Base-by-base conservation (phyloP, 2,113 vertebrate genomes). In the Speoplatyrhinus poulsoni region DNA sequence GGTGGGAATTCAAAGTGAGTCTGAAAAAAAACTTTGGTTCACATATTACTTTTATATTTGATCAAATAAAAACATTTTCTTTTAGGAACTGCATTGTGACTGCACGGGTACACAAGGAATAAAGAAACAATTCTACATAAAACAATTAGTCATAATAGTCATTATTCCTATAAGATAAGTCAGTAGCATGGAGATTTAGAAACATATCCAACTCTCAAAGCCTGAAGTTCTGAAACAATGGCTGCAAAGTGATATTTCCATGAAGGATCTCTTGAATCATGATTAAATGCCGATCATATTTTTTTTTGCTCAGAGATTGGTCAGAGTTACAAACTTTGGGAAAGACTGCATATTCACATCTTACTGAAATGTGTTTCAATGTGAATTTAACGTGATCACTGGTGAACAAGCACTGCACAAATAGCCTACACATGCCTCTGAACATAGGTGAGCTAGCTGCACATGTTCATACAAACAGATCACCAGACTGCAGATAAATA, bases 1-100 rank as follows among this genome's bases (percentile, higher is more conserved):
- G 76, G 72, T 52, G 63, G 50, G 69, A 63, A 61, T 67, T 82
- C 72, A 70, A 66, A 79, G 65, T 72, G 67, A 84, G 62, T 57
- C 49, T 15, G 72, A 67, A 64, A 80, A 80, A 73, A 13, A 61
- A 74, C 67, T 78, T 70, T 72, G 71, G 65, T 41, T 41, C 36
- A 61, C 12, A 60, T 47, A 26, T 6, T 10, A 62, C 57, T 19
- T 65, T 68, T 53, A 2, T 15, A 15, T 52, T 52, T 15, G 49
- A 0, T 56, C 8, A 16, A 3, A 46, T 13, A 16, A 50, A 15
- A 50, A 19, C 17, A 17, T 6, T 55, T 55, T n/a, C 5, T 4
- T 8, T 55, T n/a, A 55, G 49, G 9, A 60, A 9, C 58, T 41
- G 26, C 58, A 4, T 36, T 19, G 15, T 56, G 16, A 19, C 2